A percentile compares a stretch with the other conserved stretches of the same genome.
Conservation (phyloP, 1,140 invertebrate genomes). For the Berghia stephanieae region DNA sequence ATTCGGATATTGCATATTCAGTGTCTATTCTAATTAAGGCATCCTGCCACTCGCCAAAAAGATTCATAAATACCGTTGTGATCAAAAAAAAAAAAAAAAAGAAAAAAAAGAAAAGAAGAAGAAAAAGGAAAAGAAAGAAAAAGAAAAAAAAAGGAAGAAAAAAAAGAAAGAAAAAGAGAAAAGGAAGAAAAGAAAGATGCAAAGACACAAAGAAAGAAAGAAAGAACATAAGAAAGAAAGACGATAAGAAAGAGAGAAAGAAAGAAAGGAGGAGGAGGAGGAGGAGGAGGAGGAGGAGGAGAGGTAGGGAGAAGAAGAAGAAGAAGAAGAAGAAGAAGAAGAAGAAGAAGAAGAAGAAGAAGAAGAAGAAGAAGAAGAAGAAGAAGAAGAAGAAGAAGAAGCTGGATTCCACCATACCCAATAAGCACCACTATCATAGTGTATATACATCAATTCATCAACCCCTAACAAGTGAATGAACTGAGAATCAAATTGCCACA, state of each 20-base stretch:
- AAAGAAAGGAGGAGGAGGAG: constrained; percentile 4
- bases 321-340: constrained; percentile 2
- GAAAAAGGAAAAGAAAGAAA: no score
- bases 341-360: neutral
- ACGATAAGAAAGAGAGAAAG: neutral
- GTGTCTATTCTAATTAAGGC: no score
- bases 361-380: constrained; percentile 30
- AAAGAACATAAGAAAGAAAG: neutral
- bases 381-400: constrained; percentile 22
- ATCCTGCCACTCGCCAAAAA: no score
- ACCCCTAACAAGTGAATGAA: no score
- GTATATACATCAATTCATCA: no score
- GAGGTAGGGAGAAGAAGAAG: neutral
- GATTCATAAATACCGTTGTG: no score
- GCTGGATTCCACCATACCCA: neutral
- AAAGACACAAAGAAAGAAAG: neutral
- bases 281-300: no score
- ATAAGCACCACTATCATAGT: neutral
- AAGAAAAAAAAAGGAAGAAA: constrained; percentile 16
- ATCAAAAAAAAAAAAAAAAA: no score
- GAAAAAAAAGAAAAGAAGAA: no score
- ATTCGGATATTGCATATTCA: no score
- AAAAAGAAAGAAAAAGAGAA: constrained; percentile 9
- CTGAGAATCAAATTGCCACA: no score
- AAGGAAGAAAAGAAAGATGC: neutral